These are phyloP conservation scores for Hymenochirus boettgeri DNA, from an alignment of 2,113 vertebrate species.

Conservation along the genomic window DNA sequence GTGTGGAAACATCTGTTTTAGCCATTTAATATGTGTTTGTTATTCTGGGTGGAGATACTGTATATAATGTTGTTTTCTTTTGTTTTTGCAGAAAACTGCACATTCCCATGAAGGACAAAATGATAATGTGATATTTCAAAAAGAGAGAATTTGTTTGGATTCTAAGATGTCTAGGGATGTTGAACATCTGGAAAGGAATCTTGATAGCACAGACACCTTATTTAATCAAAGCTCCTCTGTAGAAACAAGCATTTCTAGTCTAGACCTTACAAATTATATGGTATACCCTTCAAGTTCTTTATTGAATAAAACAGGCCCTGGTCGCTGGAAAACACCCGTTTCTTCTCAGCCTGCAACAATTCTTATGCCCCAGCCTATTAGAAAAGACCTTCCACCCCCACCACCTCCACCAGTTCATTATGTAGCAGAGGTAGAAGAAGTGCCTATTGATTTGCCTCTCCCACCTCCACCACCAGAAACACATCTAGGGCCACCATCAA, in stretches of 20 bases:
- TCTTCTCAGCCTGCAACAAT: slow-evolving; percentile 58
- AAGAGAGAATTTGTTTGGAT: slow-evolving; percentile 69
- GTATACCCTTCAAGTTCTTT: slow-evolving; percentile 68
- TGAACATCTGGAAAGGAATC: slow-evolving; percentile 58
- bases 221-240: slow-evolving; percentile 77
- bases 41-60: too few relatives aligned
- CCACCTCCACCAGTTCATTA: slow-evolving; percentile 79
- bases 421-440: slow-evolving; percentile 56
- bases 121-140: slow-evolving; percentile 62
- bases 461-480: slow-evolving; percentile 64
- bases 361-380: slow-evolving; percentile 65
- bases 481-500: slow-evolving; percentile 50
- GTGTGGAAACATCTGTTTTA: too few relatives aligned
- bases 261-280: slow-evolving; percentile 86
- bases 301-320: slow-evolving; percentile 87
- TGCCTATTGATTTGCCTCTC: slow-evolving; percentile 71
- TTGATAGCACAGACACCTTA: slow-evolving; percentile 74
- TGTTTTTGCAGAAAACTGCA: slow-evolving; percentile 66
- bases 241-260: slow-evolving; percentile 90
- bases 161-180: slow-evolving; percentile 69
- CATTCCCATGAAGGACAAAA: slow-evolving; percentile 88
- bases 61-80: background rate
- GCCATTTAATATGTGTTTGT: too few relatives aligned
- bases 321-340: slow-evolving; percentile 93
- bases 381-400: slow-evolving; percentile 84